A percentile compares a stretch with the other conserved stretches of the same genome.
phyloP scores from a whole-genome alignment of 2,113 vertebrate genomes.

The Mastomys coucha region DNA sequence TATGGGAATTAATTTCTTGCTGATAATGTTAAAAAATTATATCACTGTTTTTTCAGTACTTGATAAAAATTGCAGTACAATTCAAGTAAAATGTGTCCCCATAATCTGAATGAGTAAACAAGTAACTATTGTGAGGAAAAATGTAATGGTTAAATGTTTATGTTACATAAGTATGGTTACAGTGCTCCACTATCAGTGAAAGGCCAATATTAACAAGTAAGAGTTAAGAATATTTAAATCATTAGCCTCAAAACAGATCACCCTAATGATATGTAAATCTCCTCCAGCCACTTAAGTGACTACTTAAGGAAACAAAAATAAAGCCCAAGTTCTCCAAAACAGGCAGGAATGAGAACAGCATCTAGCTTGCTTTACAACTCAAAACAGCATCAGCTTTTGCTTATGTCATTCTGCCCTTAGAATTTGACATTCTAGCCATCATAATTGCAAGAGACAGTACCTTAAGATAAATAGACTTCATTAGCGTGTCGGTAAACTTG shows the following conservation, averaged over 20 bases:
- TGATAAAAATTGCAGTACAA: not conserved
- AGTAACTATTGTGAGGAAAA: not conserved
- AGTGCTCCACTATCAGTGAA: not conserved
- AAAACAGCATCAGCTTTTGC: not conserved
- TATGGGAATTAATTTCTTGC: not conserved
- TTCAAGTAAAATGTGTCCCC: not conserved
- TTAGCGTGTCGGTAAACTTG: not conserved
- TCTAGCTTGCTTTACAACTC: not conserved
- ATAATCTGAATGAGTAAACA: not conserved
- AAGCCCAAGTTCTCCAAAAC: not conserved
- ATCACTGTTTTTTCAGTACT: not conserved
- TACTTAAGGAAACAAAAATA: slow-evolving; percentile 8
- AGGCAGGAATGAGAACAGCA: not conserved
- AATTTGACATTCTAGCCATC: not conserved
- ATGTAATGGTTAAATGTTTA: not conserved
- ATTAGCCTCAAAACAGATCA: not conserved
- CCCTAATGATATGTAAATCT: not conserved
- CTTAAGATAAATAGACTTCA: not conserved
- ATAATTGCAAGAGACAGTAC: not conserved
- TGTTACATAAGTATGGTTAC: not conserved
- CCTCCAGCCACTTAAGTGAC: not conserved
- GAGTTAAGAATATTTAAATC: not conserved
- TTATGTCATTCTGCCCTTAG: fast-evolving
- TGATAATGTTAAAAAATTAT: not conserved
- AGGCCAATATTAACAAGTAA: not conserved